Conservation (phyloP, 2,888 invertebrate species). For the Rhagium mordax region DNA sequence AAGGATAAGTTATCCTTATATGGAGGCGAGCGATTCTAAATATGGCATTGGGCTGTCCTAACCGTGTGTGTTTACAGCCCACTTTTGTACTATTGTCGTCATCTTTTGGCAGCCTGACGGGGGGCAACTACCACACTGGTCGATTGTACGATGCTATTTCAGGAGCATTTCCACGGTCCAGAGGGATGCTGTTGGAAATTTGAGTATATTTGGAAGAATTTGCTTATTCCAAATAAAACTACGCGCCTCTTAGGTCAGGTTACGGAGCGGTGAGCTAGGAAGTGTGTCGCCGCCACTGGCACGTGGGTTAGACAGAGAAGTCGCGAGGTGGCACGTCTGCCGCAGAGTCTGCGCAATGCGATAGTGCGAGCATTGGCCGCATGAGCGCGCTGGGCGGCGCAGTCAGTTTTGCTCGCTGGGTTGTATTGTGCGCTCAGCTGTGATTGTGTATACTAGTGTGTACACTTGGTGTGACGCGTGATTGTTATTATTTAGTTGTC, state of each 20-base stretch:
- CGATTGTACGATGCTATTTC: slow-evolving; percentile 6
- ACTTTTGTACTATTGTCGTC: slow-evolving; percentile 59
- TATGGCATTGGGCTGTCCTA: slow-evolving; percentile 84
- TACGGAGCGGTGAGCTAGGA: slow-evolving; percentile 52
- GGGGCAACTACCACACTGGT: slow-evolving; percentile 8
- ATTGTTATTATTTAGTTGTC: slow-evolving; percentile 56
- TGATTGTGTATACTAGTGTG: slow-evolving; percentile 61
- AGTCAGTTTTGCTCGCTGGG: slow-evolving; percentile 54
- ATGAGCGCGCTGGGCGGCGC: slow-evolving; percentile 68
- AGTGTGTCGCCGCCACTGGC: slow-evolving; percentile 50
- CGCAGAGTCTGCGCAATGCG: slow-evolving; percentile 60
- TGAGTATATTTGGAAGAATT: slow-evolving; percentile 59
- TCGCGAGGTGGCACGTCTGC: slow-evolving; percentile 57
- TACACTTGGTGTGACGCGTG: slow-evolving; percentile 50
- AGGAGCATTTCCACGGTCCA: slow-evolving; percentile 21
- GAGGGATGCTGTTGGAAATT: slow-evolving; percentile 41
- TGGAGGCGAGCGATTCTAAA: slow-evolving; percentile 86
- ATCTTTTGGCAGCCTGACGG: slow-evolving; percentile 35
- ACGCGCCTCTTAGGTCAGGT: slow-evolving; percentile 61
- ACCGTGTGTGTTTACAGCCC: slow-evolving; percentile 69
- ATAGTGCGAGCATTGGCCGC: slow-evolving; percentile 65
- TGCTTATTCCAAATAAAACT: slow-evolving; percentile 61
- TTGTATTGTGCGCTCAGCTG: slow-evolving; percentile 67
- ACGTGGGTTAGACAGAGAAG: slow-evolving; percentile 53
- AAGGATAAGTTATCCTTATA: slow-evolving; percentile 87